These are phyloP conservation scores for Enteromius paludinosus DNA, from an alignment of 2,797 vertebrate genomes.

Conservation along the genomic window DNA sequence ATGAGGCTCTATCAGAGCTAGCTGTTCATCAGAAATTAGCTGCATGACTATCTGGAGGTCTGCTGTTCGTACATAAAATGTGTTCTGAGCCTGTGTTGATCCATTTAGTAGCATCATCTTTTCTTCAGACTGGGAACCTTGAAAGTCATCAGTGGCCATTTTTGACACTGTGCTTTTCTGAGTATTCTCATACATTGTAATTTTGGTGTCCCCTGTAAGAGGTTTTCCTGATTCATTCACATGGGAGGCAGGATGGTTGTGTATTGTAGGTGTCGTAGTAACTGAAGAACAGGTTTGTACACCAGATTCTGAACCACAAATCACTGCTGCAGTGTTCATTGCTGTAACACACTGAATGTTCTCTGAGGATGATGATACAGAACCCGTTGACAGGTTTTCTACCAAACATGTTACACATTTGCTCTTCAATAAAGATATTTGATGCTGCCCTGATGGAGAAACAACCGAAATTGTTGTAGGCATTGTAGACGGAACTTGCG, in stretches of 20 bases:
- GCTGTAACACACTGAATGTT: constrained; percentile 31
- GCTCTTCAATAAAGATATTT: background rate
- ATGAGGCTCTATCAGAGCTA: constrained; percentile 78
- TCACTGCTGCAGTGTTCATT: constrained; percentile 10
- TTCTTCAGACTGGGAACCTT: constrained; percentile 37
- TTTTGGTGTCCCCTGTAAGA: constrained; percentile 29
- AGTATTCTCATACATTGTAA: constrained; percentile 15
- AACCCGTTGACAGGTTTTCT: constrained; percentile 16
- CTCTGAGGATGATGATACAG: constrained; percentile 54
- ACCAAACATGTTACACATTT: background rate
- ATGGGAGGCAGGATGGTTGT: constrained; percentile 33
- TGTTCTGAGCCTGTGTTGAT: constrained; percentile 67
- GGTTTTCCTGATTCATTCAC: constrained; percentile 26
- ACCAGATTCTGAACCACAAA: constrained; percentile 22
- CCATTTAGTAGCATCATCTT: constrained; percentile 60
- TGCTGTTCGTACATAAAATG: constrained; percentile 77
- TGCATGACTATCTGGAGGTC: constrained; percentile 82
- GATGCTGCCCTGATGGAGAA: constrained; percentile 21
- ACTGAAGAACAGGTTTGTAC: constrained; percentile 4
- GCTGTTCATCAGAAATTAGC: constrained; percentile 81
- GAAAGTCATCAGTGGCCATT: constrained; percentile 24
- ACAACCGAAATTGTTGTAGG: constrained; percentile 13
- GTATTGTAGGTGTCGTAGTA: constrained; percentile 12
- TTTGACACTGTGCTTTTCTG: background rate
- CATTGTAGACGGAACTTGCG: constrained; percentile 17